These are phyloP conservation scores for Caracal caracal DNA, from an alignment of 2,113 vertebrate species.

Conservation along the genomic window DNA sequence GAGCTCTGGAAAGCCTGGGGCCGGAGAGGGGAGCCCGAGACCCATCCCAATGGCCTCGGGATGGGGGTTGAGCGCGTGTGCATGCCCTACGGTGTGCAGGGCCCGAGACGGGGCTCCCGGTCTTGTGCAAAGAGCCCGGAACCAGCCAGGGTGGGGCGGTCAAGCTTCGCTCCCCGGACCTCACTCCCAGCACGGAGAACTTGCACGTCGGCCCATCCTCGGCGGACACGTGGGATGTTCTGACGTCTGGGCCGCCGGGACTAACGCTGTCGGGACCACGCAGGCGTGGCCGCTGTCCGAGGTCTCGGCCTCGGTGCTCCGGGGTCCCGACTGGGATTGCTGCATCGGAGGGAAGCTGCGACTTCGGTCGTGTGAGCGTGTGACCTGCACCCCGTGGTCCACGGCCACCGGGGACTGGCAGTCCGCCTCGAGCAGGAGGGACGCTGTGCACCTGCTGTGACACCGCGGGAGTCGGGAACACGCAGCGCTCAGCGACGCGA, in stretches of 20 bases:
- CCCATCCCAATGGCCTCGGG: not conserved
- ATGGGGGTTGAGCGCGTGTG: not conserved
- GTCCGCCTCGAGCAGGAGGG: accelerated
- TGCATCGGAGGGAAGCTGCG: no score
- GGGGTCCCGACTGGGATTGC: no score
- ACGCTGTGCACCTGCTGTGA: accelerated
- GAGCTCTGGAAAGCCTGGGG: not conserved
- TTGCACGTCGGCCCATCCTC: accelerated
- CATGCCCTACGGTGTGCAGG: not conserved
- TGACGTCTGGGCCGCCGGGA: no score
- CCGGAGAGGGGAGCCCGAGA: no score
- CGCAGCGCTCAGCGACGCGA: accelerated
- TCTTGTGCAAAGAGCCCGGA: not conserved
- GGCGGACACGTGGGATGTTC: not conserved
- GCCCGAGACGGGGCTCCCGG: not conserved
- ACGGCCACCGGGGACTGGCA: accelerated
- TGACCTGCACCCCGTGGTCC: no score
- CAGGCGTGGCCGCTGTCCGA: no score
- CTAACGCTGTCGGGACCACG: no score
- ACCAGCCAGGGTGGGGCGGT: no score
- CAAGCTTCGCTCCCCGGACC: no score
- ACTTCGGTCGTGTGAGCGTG: no score
- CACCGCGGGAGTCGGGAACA: accelerated
- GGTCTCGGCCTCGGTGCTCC: no score
- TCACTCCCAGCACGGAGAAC: no score